A percentile compares a stretch with the other conserved stretches of the same genome.
Conservation (phyloP, 2,113 vertebrate species). For the Dromas ardeola region DNA sequence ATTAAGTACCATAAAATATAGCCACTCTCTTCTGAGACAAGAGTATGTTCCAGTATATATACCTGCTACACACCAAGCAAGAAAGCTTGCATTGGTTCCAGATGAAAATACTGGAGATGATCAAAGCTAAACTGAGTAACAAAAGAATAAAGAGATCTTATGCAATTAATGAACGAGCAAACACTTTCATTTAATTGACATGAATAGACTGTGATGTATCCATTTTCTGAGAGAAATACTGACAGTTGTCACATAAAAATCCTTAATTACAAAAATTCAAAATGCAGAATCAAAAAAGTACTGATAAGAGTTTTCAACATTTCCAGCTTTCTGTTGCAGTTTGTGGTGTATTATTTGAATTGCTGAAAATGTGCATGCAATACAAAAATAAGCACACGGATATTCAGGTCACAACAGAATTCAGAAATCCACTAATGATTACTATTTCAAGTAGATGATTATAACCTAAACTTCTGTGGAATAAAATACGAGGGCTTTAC, state of each 20-base stretch:
- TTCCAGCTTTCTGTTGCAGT: not conserved
- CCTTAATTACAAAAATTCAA: not conserved
- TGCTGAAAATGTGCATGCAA: not conserved
- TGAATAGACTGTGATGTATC: not conserved
- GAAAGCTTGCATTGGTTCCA: not conserved
- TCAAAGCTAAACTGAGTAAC: not conserved
- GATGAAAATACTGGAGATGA: not conserved
- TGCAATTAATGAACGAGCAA: not conserved
- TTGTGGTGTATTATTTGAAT: not conserved
- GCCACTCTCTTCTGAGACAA: not conserved
- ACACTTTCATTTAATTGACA: not conserved
- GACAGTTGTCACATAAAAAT: not conserved
- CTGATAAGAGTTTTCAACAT: not conserved
- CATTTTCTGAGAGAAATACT: not conserved
- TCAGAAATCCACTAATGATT: not conserved
- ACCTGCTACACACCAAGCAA: not conserved
- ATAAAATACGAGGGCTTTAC: not conserved
- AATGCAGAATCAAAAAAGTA: not conserved
- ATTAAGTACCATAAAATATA: not conserved
- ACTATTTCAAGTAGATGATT: not conserved
- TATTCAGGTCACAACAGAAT: not conserved
- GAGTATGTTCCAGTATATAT: not conserved
- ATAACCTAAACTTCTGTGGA: not conserved
- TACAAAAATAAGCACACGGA: not conserved
- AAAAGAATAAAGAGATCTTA: not conserved